These are phyloP conservation scores for Pedionomus torquatus DNA, from an alignment of 2,113 vertebrate species.

Conservation along the genomic window DNA sequence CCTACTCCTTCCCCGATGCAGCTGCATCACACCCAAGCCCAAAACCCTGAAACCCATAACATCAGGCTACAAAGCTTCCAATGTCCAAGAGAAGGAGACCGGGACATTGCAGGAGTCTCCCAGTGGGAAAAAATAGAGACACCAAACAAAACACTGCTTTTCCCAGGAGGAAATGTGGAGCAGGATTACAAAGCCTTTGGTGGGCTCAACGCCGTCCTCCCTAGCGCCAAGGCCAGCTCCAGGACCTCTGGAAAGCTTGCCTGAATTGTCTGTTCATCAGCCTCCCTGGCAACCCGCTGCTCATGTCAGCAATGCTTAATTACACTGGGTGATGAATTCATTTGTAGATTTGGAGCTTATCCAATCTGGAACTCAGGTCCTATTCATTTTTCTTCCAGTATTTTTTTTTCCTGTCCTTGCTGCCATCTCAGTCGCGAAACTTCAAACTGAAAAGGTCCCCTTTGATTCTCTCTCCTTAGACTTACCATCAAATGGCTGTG, in stretches of 20 bases:
- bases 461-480: background rate
- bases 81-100: background rate
- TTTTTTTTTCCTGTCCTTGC: background rate
- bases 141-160: fast-evolving
- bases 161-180: background rate
- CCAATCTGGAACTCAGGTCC: background rate
- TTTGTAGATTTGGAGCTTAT: background rate
- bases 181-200: background rate
- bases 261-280: fast-evolving
- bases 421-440: background rate
- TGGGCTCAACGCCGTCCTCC: fast-evolving
- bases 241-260: background rate
- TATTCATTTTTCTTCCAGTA: background rate
- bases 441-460: background rate
- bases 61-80: fast-evolving
- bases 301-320: background rate
- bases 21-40: fast-evolving
- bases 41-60: fast-evolving
- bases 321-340: background rate
- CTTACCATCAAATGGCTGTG: fast-evolving
- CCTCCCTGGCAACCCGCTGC: background rate
- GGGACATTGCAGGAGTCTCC: fast-evolving
- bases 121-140: fast-evolving
- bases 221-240: fast-evolving
- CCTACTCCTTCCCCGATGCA: fast-evolving